These are phyloP conservation scores for Chrysomela aeneicollis DNA, from an alignment of 2,888 invertebrate species.

Conservation along the genomic window DNA sequence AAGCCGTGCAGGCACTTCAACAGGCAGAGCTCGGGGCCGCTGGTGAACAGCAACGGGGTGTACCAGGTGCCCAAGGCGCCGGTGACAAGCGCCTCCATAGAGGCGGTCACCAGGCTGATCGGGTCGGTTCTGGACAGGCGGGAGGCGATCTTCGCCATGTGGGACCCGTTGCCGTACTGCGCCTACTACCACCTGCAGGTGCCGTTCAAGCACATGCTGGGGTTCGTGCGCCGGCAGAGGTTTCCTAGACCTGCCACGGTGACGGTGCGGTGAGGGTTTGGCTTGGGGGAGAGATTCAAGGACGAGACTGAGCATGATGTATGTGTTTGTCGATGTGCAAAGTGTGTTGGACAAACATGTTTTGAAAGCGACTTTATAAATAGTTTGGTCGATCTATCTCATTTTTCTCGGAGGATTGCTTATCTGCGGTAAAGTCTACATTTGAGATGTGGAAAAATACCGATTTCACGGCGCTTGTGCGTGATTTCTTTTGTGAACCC, in stretches of 20 bases:
- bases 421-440: background rate
- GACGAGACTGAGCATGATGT: background rate
- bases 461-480: background rate
- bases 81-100: conserved; percentile 60
- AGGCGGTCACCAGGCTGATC: conserved; percentile 68
- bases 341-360: conserved; percentile 19
- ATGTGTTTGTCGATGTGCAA: conserved; percentile 14
- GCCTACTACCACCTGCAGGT: conserved; percentile 84
- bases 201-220: conserved; percentile 69
- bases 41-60: conserved; percentile 62
- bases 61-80: conserved; percentile 71
- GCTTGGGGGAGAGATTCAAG: conserved; percentile 55
- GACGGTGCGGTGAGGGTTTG: conserved; percentile 52
- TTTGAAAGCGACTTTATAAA: conserved; percentile 19
- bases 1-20: conserved; percentile 71
- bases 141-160: conserved; percentile 81
- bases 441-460: background rate
- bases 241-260: conserved; percentile 59
- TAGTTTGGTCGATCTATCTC: conserved; percentile 33
- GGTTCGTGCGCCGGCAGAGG: conserved; percentile 64
- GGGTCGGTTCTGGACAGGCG: conserved; percentile 78
- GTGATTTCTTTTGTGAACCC: conserved; percentile 28
- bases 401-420: background rate
- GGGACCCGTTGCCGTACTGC: conserved; percentile 88
- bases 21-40: conserved; percentile 64